Evolutionary conservation across 2,888 invertebrate species (phyloP), one percentile per base, ranked within the genome.

Genomic region (Neoaliturus tenellus): DNA sequence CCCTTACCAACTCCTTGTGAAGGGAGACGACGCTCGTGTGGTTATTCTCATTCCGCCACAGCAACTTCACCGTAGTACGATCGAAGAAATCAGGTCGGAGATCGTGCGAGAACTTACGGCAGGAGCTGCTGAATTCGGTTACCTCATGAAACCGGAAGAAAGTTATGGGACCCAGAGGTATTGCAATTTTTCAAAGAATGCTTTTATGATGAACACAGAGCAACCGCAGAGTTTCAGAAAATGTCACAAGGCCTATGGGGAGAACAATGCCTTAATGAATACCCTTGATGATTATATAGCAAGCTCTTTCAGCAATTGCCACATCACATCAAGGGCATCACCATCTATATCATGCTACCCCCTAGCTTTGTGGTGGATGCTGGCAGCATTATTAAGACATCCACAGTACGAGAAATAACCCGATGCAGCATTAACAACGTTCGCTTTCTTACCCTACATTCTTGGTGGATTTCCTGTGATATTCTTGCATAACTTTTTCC

Each of bases 261-360:
- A 10, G 1, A 69, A 69, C 31, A 69, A 25, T 31, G 69, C 69
- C 1, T 69, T 69, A 12, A 69, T 69, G 31, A 69, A 69, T 33
- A 69, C 69, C n/a, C n/a, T 67, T 14, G 67, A 67, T 20, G 67
- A 67, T 67, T 67, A 67, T 67, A 25, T 31, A 23, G 67, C 67
- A 14, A 67, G 67, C 23, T 67, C 67, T 2, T 67, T 28, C 25
- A 67, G 67, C 23, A 67, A 67, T 20, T 17, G 20, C 23, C 67
- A 67, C 31, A 67, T n/a, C 31, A 67, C 67, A 4, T 1, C 20
- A 20, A 67, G 8, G 23, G 23, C 67, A 20, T 2, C 17, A 1
- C 67, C 23, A 28, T 4, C 17, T 8, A n/a, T 25, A 17, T 28
- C 67, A 20, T 14, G 67, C 23, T 67, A 8, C 39, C 12, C 12